Conservation (phyloP, 2,113 vertebrate species). For the Casuarius casuarius region DNA sequence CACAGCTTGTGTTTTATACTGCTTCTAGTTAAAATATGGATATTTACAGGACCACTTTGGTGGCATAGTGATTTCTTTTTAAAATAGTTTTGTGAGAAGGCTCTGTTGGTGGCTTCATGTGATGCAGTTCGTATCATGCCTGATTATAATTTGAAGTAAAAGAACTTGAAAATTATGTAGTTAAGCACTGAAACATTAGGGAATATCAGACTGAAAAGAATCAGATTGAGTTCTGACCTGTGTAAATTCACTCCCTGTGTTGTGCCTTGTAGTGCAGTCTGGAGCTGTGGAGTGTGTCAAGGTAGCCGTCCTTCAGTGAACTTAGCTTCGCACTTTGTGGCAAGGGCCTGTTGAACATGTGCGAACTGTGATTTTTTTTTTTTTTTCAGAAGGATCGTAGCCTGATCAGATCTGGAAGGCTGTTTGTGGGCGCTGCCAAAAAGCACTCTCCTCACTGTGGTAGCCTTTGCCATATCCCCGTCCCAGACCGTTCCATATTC, state of each 20-base stretch:
- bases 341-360: neutral
- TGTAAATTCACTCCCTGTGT: neutral
- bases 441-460: neutral
- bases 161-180: neutral
- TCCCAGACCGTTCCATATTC: neutral
- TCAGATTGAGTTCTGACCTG: neutral
- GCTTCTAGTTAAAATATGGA: neutral
- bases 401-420: neutral
- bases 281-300: neutral
- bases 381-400: neutral
- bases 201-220: neutral
- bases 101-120: neutral
- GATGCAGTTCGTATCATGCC: neutral
- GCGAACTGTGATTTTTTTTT: neutral
- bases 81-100: neutral
- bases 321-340: neutral
- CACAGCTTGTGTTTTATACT: neutral
- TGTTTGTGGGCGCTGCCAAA: neutral
- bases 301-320: neutral
- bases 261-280: neutral
- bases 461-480: neutral
- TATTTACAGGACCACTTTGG: neutral
- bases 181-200: neutral
- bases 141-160: neutral
- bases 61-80: neutral